Evolutionary conservation across 2,888 invertebrate species (phyloP).

Genomic region (Drosophila meridiana): DNA sequence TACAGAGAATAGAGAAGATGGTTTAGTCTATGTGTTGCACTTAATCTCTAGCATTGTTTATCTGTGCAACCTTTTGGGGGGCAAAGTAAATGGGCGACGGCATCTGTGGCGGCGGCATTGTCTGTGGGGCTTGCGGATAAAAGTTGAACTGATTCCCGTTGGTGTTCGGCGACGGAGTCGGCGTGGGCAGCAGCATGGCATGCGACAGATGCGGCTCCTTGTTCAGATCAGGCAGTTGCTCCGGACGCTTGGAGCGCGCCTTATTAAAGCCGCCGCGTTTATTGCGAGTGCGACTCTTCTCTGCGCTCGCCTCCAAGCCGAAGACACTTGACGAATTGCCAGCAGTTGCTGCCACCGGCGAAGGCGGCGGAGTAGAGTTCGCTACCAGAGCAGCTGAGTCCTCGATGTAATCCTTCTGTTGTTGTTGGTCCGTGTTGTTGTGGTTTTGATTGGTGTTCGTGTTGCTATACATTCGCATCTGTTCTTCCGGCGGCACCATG

Average conservation of each 20-base stretch:
- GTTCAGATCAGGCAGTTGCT: conserved; percentile 42
- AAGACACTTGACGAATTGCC: background rate
- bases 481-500: conserved; percentile 16
- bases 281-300: conserved; percentile 3
- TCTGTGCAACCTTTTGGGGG: conserved; percentile 31
- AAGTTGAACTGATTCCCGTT: conserved; percentile 58
- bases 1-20: background rate
- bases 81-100: conserved; percentile 36
- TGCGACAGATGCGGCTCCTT: conserved; percentile 44
- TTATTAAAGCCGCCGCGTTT: conserved; percentile 25
- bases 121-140: conserved; percentile 33
- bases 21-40: background rate
- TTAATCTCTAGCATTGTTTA: background rate
- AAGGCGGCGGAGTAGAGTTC: conserved; percentile 40
- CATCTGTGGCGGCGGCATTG: conserved; percentile 9
- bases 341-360: conserved; percentile 21
- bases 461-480: background rate
- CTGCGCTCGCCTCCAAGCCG: conserved; percentile 2
- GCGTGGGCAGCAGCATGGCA: conserved; percentile 64
- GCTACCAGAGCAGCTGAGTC: conserved; percentile 2
- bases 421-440: conserved; percentile 52
- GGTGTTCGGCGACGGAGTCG: conserved; percentile 57
- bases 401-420: conserved; percentile 12
- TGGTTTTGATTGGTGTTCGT: conserved; percentile 13
- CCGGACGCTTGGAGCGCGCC: conserved; percentile 48